Percentiles rank a stretch among this genome's conserved stretches.
Evolutionary conservation across 2,113 vertebrate species (phyloP).

Genomic region (Ginglymostoma cirratum): DNA sequence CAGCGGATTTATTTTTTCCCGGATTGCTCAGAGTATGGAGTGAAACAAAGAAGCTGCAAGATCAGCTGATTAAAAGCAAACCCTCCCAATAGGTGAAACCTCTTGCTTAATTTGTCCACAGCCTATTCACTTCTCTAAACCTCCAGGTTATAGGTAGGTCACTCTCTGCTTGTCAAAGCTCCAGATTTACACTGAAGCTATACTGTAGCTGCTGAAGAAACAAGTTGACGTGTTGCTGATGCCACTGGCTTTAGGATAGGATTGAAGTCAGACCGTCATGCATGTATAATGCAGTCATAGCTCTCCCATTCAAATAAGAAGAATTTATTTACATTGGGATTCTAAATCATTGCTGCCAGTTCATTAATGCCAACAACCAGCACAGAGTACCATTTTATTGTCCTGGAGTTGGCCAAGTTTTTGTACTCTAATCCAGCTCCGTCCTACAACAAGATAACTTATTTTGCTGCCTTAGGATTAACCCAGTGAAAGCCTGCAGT

Average conservation of each 20-base stretch:
- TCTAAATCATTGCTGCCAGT: neutral
- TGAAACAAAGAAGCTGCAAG: neutral
- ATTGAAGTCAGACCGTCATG: neutral
- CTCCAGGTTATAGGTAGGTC: neutral
- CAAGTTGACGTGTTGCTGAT: neutral
- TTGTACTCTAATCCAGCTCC: neutral
- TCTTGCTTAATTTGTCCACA: neutral
- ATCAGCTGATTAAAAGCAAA: too few species aligned
- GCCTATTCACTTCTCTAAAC: neutral
- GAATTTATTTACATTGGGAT: neutral
- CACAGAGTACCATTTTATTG: neutral
- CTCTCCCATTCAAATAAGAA: neutral
- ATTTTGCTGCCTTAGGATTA: neutral
- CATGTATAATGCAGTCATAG: neutral
- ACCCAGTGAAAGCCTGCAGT: neutral
- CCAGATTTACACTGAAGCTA: neutral
- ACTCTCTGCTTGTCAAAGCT: neutral
- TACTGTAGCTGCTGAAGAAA: neutral
- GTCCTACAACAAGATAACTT: neutral
- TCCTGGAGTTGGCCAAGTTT: neutral
- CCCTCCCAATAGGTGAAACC: neutral
- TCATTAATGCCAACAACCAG: neutral
- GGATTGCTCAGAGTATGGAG: neutral
- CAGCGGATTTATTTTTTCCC: neutral
- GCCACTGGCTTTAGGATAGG: neutral